Conservation (phyloP, 2,888 invertebrate species). For the Adineta ricciae region DNA sequence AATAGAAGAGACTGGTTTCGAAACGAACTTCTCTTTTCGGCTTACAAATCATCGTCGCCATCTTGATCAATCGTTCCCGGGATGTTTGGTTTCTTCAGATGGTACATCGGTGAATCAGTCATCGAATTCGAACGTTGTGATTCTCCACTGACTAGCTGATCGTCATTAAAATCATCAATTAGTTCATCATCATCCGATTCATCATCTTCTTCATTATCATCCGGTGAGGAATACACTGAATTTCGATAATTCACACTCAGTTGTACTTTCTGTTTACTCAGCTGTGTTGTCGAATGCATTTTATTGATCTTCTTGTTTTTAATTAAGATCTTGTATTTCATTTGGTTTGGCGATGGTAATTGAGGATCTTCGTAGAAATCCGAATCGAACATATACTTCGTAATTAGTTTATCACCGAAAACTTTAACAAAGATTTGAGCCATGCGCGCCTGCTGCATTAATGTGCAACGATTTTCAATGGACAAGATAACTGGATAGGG, state of each 20-base stretch:
- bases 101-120: slow-evolving; percentile 18
- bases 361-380: slow-evolving; percentile 77
- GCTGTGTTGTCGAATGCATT: background rate
- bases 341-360: slow-evolving; percentile 76
- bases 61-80: background rate
- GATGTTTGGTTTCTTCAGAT: background rate
- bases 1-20: no score
- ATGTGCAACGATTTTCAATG: slow-evolving; percentile 89
- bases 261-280: slow-evolving; percentile 22
- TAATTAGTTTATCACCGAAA: slow-evolving; percentile 79
- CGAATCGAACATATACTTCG: slow-evolving; percentile 73
- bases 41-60: slow-evolving; percentile 10
- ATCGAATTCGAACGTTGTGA: background rate
- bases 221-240: slow-evolving; percentile 34
- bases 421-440: slow-evolving; percentile 70
- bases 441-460: slow-evolving; percentile 83
- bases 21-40: background rate
- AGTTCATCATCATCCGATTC: slow-evolving; percentile 73
- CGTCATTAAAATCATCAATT: slow-evolving; percentile 53
- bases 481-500: slow-evolving; percentile 84
- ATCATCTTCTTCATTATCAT: slow-evolving; percentile 73
- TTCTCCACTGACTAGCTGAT: slow-evolving; percentile 37
- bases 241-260: background rate
- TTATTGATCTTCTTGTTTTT: slow-evolving; percentile 64
- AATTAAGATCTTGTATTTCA: slow-evolving; percentile 75